Evolutionary conservation across 1,140 invertebrate genomes (phyloP).

Genomic region (Drosophila malerkotliana): DNA sequence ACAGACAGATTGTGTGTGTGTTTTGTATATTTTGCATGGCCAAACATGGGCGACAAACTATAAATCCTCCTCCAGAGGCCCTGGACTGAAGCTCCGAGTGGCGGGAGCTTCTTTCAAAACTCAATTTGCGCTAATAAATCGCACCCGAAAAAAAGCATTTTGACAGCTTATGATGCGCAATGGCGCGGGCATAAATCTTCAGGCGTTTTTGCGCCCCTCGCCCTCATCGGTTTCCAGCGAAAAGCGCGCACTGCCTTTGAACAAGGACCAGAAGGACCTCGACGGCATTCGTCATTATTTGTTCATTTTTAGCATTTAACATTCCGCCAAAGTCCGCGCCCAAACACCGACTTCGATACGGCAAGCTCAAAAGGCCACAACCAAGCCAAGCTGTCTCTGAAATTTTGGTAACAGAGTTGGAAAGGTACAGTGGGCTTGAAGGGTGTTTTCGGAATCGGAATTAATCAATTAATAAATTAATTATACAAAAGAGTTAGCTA

Average conservation of each 20-base stretch:
- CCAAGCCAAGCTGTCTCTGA: conserved; percentile 44
- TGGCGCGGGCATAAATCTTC: conserved; percentile 78
- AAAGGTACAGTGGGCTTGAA: conserved; percentile 12
- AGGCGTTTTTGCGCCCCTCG: conserved; percentile 36
- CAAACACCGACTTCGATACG: conserved; percentile 26
- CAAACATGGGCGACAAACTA: conserved; percentile 50
- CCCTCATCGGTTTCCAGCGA: conserved; percentile 62
- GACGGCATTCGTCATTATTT: conserved; percentile 80
- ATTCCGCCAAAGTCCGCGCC: conserved; percentile 69
- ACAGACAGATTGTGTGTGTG: conserved; percentile 72
- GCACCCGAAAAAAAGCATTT: conserved; percentile 75
- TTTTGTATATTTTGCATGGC: conserved; percentile 61
- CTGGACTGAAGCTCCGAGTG: conserved; percentile 4
- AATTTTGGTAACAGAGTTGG: conserved; percentile 13
- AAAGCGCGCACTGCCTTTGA: conserved; percentile 60
- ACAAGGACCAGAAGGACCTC: conserved; percentile 20
- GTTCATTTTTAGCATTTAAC: conserved; percentile 82
- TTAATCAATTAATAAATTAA: not conserved
- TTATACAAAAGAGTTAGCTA: not conserved
- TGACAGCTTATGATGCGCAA: conserved; percentile 82
- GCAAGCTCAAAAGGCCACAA: conserved; percentile 24
- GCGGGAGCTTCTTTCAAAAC: conserved; percentile 74
- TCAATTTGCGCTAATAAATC: conserved; percentile 82
- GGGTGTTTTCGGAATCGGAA: not conserved
- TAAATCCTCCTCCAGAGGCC: conserved; percentile 51